phyloP scores from a whole-genome alignment of 2,113 vertebrate species.

The Jaculus jaculus region DNA sequence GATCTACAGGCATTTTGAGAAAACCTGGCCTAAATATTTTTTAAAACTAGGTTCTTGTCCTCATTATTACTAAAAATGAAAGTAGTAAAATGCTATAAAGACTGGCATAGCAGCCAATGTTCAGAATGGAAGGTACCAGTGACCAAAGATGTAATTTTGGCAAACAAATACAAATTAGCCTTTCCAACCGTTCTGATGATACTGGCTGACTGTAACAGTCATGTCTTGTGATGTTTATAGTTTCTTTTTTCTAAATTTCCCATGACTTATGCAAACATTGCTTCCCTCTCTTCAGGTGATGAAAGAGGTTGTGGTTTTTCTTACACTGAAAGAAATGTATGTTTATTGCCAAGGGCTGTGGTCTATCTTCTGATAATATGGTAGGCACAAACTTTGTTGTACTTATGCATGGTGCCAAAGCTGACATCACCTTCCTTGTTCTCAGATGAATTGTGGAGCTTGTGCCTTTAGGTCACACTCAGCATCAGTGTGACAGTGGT shows the following conservation, averaged over 20 bases:
- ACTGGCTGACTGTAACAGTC: neutral
- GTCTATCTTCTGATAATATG: neutral
- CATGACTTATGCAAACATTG: neutral
- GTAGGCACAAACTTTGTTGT: neutral
- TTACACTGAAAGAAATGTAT: neutral
- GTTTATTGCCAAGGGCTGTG: neutral
- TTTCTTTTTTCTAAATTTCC: slow-evolving; percentile 4
- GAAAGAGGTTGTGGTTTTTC: slow-evolving; percentile 35
- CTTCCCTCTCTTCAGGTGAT: neutral
- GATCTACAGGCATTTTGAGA: neutral
- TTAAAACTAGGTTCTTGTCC: neutral
- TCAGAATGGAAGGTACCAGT: neutral
- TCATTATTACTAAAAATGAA: neutral
- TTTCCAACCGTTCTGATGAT: neutral
- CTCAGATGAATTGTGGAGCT: neutral
- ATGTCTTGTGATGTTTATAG: neutral
- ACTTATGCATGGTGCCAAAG: neutral
- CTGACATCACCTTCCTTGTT: slow-evolving; percentile 36
- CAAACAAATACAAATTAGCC: neutral
- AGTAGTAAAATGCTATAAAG: neutral
- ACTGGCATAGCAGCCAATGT: neutral
- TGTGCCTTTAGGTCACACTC: neutral
- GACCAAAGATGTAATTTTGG: neutral
- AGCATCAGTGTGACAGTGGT: slow-evolving; percentile 13
- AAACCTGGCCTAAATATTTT: neutral